Percentiles rank a stretch among this genome's conserved stretches.
These are phyloP conservation scores for Rousettus madagascariensis DNA, from an alignment of 2,797 vertebrate species.

Conservation along the genomic window DNA sequence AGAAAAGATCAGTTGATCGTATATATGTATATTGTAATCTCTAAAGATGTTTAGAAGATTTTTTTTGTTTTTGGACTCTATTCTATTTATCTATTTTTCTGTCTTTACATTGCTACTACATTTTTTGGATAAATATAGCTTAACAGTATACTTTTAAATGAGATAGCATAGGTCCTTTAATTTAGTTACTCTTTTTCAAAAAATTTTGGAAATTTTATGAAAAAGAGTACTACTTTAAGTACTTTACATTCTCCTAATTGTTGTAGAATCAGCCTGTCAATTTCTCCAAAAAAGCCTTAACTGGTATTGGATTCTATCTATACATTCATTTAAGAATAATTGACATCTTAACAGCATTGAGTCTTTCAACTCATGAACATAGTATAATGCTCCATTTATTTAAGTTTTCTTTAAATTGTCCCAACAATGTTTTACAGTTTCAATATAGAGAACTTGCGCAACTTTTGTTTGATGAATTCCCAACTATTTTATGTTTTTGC, in stretches of 20 bases:
- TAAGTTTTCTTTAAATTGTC: not conserved
- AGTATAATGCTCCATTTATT: not conserved
- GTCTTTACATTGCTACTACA: not conserved
- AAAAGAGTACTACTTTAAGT: not conserved
- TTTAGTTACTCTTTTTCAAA: not conserved
- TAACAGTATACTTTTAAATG: not conserved
- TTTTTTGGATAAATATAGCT: not conserved
- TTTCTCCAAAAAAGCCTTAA: not conserved
- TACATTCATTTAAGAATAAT: not conserved
- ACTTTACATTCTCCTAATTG: not conserved
- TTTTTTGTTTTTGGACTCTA: not conserved
- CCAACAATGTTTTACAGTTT: not conserved
- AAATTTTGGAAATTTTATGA: not conserved
- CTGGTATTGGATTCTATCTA: not conserved
- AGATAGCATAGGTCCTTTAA: not conserved
- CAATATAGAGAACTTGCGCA: not conserved
- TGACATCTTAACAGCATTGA: not conserved
- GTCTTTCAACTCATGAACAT: not conserved
- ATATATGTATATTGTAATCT: not conserved
- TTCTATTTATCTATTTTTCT: not conserved
- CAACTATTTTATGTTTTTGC: not conserved
- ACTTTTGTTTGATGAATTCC: not conserved
- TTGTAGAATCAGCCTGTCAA: not conserved
- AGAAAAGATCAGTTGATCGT: not conserved
- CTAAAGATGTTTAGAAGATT: not conserved